These are phyloP conservation scores for Corydoras maculifer DNA, from an alignment of 2,113 vertebrate genomes.

Conservation along the genomic window DNA sequence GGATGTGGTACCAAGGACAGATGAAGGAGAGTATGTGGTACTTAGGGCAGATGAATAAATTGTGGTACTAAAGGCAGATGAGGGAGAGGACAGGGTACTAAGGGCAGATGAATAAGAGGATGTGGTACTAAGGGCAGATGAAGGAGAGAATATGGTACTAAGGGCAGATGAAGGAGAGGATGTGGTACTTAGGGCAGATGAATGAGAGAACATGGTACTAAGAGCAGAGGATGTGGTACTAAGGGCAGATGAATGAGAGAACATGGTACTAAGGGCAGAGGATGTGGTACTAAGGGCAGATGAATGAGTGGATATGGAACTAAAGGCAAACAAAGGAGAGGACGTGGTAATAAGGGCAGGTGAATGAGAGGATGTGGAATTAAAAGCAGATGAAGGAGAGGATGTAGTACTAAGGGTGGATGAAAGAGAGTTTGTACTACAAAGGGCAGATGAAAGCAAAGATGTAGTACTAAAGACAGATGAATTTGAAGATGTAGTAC, in stretches of 20 bases:
- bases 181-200: background rate
- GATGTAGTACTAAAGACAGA: too few species aligned
- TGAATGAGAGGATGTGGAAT: background rate
- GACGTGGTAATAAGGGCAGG: background rate
- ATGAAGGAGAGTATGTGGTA: too few species aligned
- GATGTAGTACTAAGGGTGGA: constrained; percentile 15
- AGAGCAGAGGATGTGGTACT: background rate
- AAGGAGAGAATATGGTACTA: too few species aligned
- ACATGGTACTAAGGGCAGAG: background rate
- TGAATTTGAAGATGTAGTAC: too few species aligned
- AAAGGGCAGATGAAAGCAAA: too few species aligned
- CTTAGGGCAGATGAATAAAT: too few species aligned
- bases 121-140: background rate
- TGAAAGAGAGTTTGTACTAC: too few species aligned
- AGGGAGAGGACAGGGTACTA: too few species aligned
- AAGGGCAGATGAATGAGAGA: background rate
- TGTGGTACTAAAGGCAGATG: too few species aligned
- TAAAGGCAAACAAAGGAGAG: too few species aligned
- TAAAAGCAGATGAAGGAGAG: constrained; percentile 23
- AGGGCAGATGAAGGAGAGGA: background rate
- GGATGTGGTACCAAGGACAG: too few species aligned
- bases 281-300: background rate
- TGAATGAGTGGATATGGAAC: too few species aligned
- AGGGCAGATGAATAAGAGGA: background rate
- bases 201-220: constrained; percentile 26